Base-by-base conservation (phyloP, 2,888 invertebrate species). In the Trichogramma evanescens region DNA sequence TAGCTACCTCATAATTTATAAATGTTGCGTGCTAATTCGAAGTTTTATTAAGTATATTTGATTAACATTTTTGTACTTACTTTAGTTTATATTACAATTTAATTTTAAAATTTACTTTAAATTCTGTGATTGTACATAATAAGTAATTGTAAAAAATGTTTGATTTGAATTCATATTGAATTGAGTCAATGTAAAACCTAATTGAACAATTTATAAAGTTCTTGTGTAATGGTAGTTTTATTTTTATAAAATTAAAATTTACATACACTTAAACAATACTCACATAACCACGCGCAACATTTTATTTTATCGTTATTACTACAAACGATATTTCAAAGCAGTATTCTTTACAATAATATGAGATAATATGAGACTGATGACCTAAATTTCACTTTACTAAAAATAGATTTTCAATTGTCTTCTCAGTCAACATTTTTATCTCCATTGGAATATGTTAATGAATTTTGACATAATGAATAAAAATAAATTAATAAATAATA, bases 1-100 rank as follows among this genome's bases (percentile, higher is more conserved):
- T 59, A 52, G 8, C 54, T 2, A 45, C 57, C n/a, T 40, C 62
- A n/a, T 62, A 41, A 56, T 48, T 48, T 4, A 10, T 48, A 13
- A 48, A 48, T 48, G 10, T 7, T 6, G 26, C 13, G 5, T 4
- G 1, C 13, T 48, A 6, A 5, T 48, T 13, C 13, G 26, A 13
- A 7, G n/a, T 10, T 13, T 10, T 6, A 10, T 10, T 48, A 48
- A 48, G 39, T 42, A 7, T 13, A 54, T 41, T 13, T 43, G n/a
- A 6, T 40, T 41, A 10, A 41, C 13, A 43, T 8, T 10, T 52
- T 43, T 52, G 5, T 39, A 45, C 39, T 45, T 4, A 40, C 41
- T 9, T 50, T 9, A 50, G 4, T 42, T 38, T 38, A 8, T 42
- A 10, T 54, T 54, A 45, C 7, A 54, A 6, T 6, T 54, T 48